A percentile compares a stretch with the other conserved stretches of the same genome.
Conservation (phyloP, 2,113 vertebrate genomes). For the Pangasianodon hypophthalmus region DNA sequence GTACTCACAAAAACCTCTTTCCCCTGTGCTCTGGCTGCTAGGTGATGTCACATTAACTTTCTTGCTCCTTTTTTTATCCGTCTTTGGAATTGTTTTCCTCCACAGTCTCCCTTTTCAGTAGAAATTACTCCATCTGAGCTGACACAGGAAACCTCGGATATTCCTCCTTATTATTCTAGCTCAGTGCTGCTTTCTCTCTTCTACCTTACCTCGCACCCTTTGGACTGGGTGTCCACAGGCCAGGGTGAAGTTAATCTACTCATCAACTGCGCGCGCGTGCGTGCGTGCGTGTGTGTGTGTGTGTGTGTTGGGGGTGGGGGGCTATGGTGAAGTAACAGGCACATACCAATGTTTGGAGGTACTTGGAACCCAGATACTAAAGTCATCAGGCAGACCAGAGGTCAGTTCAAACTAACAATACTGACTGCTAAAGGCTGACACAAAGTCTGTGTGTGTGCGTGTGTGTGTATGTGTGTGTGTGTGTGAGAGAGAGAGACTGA, state of each 20-base stretch:
- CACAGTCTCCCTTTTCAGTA: neutral
- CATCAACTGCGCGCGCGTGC: neutral
- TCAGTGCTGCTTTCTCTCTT: neutral
- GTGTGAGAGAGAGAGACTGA: neutral
- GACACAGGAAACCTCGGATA: neutral
- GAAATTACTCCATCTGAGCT: neutral
- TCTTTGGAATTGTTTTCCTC: neutral
- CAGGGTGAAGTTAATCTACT: neutral
- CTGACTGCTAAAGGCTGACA: conserved; percentile 43
- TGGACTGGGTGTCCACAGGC: neutral
- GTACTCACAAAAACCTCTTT: conserved; percentile 16
- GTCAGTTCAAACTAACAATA: conserved; percentile 55
- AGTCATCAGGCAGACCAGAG: conserved; percentile 43
- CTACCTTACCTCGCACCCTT: neutral
- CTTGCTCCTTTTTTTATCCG: neutral
- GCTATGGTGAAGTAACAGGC: conserved; percentile 37
- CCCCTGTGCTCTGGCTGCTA: neutral
- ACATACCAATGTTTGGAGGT: conserved; percentile 47
- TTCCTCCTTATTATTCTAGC: neutral
- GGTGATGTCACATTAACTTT: conserved; percentile 20
- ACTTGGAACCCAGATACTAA: conserved; percentile 45
- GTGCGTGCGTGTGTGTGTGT: neutral
- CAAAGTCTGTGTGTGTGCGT: conserved; percentile 9
- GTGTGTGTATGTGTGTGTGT: neutral
- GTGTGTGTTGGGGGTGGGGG: neutral